Evolutionary conservation across 2,113 vertebrate genomes (phyloP).

Genomic region (Potamarius usumacintae): DNA sequence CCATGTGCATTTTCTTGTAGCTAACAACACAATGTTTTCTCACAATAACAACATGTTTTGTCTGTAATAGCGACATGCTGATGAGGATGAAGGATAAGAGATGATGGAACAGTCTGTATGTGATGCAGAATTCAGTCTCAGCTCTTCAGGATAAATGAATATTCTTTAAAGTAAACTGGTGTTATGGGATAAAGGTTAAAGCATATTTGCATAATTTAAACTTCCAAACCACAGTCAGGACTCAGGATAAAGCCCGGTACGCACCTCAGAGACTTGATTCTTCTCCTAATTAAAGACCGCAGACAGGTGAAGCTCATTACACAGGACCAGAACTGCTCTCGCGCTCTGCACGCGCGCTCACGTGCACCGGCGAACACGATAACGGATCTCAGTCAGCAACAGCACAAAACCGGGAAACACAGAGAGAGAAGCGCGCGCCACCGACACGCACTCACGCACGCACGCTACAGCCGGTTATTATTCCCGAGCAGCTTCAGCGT

Average conservation of each 20-base stretch:
- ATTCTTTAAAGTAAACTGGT: too few relatives aligned
- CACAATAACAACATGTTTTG: background rate
- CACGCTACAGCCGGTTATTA: background rate
- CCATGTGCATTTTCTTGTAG: background rate
- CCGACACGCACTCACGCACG: background rate
- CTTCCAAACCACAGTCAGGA: background rate
- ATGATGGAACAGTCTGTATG: background rate
- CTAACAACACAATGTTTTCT: background rate
- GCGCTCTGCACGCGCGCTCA: constrained; percentile 8
- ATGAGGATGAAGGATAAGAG: background rate
- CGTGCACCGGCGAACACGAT: background rate
- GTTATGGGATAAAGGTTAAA: background rate
- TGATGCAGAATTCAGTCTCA: background rate
- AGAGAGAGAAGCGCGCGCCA: background rate
- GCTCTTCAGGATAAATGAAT: background rate
- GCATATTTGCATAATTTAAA: background rate
- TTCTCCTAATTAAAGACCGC: background rate
- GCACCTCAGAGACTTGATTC: background rate
- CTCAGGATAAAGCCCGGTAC: background rate
- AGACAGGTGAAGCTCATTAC: background rate
- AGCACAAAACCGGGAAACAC: background rate
- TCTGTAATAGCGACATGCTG: background rate
- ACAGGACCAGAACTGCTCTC: background rate
- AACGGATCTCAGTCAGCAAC: background rate
- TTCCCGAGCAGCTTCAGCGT: background rate